Evolutionary conservation across 2,888 invertebrate species (phyloP).

Genomic region (Hemistola chrysoprasaria): DNA sequence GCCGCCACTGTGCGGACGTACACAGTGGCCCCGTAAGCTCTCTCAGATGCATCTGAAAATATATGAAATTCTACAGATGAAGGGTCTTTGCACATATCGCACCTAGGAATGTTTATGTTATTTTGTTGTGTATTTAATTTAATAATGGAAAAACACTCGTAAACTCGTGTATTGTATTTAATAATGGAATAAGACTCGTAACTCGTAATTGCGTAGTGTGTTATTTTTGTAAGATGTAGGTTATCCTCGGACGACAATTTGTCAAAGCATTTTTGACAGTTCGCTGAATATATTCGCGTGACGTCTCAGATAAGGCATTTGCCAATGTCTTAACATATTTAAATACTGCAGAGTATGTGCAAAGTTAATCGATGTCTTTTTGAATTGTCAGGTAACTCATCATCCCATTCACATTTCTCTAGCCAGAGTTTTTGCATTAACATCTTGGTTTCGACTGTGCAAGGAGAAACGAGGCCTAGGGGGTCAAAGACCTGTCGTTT

Average conservation of each 20-base stretch:
- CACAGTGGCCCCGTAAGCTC: conserved; percentile 30
- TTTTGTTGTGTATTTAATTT: too few species aligned
- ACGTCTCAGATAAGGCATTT: too few species aligned
- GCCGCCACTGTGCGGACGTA: conserved; percentile 23
- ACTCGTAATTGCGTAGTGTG: too few species aligned
- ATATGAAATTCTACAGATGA: conserved; percentile 27
- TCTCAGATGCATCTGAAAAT: conserved; percentile 33
- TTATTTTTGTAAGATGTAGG: too few species aligned
- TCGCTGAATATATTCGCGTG: too few species aligned
- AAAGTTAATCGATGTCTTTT: conserved; percentile 1
- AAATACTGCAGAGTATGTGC: conserved; percentile 8
- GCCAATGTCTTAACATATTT: too few species aligned
- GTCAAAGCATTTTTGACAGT: too few species aligned
- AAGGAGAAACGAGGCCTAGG: conserved; percentile 26
- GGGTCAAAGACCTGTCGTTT: conserved; percentile 33
- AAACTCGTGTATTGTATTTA: too few species aligned
- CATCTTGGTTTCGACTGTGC: conserved; percentile 31
- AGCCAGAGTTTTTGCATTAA: too few species aligned
- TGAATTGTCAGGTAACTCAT: conserved; percentile 21
- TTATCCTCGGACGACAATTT: too few species aligned
- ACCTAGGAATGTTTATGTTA: conserved; percentile 26
- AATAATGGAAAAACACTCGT: too few species aligned
- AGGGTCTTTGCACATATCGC: conserved; percentile 8
- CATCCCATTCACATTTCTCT: conserved; percentile 30
- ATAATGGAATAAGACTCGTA: too few species aligned